A percentile compares a stretch with the other conserved stretches of the same genome.
phyloP scores from a whole-genome alignment of 1,140 invertebrate genomes.

The Apolygus lucorum region DNA sequence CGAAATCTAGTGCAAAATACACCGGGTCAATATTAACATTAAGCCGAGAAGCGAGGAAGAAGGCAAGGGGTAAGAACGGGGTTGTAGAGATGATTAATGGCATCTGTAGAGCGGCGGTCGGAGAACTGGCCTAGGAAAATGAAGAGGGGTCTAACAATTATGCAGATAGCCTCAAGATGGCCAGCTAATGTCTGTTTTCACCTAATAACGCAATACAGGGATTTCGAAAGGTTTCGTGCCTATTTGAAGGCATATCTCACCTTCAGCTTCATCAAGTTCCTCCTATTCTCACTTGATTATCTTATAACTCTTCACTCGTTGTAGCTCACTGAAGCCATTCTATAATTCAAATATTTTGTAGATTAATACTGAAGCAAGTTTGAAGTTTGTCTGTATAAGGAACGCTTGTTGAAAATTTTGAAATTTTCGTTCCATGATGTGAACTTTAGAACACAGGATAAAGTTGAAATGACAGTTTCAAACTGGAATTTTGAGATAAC shows the following conservation, averaged over 20 bases:
- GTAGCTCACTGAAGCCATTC: no score
- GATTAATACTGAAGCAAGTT: no score
- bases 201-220: background rate
- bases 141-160: slow-evolving; percentile 8
- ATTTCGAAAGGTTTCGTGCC: background rate
- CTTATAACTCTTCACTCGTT: no score
- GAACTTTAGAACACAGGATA: no score
- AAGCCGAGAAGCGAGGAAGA: background rate
- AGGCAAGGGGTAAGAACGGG: background rate
- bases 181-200: slow-evolving; percentile 11
- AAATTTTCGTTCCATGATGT: no score
- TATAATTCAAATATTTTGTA: no score
- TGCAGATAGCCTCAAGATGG: slow-evolving; percentile 10
- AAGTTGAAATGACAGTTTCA: no score
- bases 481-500: no score
- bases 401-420: no score
- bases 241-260: background rate
- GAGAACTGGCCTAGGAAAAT: slow-evolving; percentile 6
- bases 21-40: background rate
- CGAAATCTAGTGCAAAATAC: no score
- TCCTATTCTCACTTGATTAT: no score
- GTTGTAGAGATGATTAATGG: slow-evolving; percentile 1
- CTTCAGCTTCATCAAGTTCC: background rate
- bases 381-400: no score
- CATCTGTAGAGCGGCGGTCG: background rate